Evolutionary conservation across 2,113 vertebrate species (phyloP).

Genomic region (Gymnogyps californianus): DNA sequence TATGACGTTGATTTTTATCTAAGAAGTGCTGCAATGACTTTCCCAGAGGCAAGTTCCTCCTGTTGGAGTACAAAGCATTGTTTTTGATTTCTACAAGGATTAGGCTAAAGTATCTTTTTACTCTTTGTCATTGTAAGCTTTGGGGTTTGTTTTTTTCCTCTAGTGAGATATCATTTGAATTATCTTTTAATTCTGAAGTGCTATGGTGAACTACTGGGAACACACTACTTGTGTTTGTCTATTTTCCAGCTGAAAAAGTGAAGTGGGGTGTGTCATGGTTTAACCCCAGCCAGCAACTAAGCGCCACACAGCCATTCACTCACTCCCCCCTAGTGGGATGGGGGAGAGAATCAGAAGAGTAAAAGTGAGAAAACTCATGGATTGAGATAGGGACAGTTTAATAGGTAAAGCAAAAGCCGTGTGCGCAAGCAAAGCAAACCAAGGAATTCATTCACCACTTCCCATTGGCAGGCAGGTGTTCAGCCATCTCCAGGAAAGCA

Average conservation of each 20-base stretch:
- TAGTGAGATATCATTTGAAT: slow-evolving; percentile 19
- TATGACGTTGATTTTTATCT: slow-evolving; percentile 30
- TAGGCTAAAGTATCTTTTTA: slow-evolving; percentile 26
- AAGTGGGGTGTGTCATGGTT: not conserved
- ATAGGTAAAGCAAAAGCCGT: too few species aligned
- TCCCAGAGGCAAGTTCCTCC: slow-evolving; percentile 57
- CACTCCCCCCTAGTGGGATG: too few species aligned
- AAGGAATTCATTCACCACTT: too few species aligned
- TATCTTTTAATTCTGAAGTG: slow-evolving; percentile 62
- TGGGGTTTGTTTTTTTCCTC: not conserved
- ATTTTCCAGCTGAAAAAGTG: not conserved
- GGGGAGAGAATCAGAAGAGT: too few species aligned
- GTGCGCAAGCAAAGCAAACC: too few species aligned
- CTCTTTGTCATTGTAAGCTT: slow-evolving; percentile 23
- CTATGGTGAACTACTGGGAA: not conserved
- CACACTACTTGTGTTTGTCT: not conserved
- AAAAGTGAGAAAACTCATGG: too few species aligned
- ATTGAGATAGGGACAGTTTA: too few species aligned
- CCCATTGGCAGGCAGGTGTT: too few species aligned
- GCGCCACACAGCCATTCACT: too few species aligned
- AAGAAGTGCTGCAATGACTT: slow-evolving; percentile 53
- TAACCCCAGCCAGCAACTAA: too few species aligned
- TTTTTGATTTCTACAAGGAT: slow-evolving; percentile 47
- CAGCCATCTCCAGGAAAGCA: too few species aligned
- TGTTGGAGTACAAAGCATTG: slow-evolving; percentile 48